A percentile compares a stretch with the other conserved stretches of the same genome.
Conservation (phyloP, 2,888 invertebrate genomes). For the Platycnemis pennipes region DNA sequence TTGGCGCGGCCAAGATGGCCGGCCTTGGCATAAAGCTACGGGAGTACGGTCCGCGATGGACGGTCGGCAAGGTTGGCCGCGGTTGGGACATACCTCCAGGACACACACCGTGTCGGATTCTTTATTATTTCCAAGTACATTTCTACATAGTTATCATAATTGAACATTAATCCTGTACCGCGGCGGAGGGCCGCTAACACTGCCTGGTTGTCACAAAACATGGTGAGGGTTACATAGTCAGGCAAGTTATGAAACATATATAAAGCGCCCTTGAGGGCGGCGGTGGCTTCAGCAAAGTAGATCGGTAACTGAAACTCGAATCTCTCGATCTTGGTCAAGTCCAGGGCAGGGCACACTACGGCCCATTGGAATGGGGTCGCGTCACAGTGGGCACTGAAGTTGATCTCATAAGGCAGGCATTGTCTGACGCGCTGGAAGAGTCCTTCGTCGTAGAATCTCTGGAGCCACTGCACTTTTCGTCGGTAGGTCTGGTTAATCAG, state of each 20-base stretch:
- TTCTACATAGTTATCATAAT: fast-evolving
- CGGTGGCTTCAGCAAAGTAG: neutral
- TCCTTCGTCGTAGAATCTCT: neutral
- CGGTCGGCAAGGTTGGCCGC: too few relatives aligned
- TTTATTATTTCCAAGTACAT: neutral
- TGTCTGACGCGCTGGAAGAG: neutral
- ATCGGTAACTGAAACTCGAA: too few relatives aligned
- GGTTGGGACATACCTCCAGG: too few relatives aligned
- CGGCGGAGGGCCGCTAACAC: neutral
- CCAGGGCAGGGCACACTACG: too few relatives aligned
- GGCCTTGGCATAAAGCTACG: too few relatives aligned
- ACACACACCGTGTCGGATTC: too few relatives aligned
- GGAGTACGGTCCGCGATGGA: too few relatives aligned
- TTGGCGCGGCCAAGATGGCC: too few relatives aligned
- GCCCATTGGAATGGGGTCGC: too few relatives aligned
- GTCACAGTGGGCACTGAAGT: neutral
- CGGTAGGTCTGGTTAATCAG: neutral
- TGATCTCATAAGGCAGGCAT: neutral
- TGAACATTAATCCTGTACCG: neutral
- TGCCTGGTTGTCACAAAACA: neutral
- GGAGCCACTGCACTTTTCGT: neutral
- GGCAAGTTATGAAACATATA: neutral
- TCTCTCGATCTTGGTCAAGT: too few relatives aligned
- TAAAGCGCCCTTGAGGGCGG: neutral
- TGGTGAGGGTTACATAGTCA: fast-evolving